Percentiles rank a stretch among this genome's conserved stretches.
These are phyloP conservation scores for Leptosomus discolor DNA, from an alignment of 2,113 vertebrate species.

Conservation along the genomic window DNA sequence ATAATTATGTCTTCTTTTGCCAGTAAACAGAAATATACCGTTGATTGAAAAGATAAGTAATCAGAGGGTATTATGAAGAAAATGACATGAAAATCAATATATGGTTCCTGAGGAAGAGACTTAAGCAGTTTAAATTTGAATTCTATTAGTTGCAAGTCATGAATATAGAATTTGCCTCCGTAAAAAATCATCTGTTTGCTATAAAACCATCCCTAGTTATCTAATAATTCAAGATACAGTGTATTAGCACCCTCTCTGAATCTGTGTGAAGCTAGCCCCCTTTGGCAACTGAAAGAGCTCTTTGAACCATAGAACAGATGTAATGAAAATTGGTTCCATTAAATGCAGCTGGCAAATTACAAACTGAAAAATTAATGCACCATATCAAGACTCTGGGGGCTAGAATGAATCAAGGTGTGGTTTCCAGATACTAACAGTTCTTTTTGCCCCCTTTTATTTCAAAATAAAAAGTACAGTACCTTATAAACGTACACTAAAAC, in stretches of 20 bases:
- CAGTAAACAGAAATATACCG: slow-evolving; percentile 42
- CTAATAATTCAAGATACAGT: slow-evolving; percentile 74
- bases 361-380: slow-evolving; percentile 82
- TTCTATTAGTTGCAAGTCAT: slow-evolving; percentile 55
- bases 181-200: slow-evolving; percentile 74
- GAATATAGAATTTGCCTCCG: slow-evolving; percentile 66
- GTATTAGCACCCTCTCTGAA: slow-evolving; percentile 60
- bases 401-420: slow-evolving; percentile 77
- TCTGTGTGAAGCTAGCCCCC: slow-evolving; percentile 71
- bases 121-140: slow-evolving; percentile 70
- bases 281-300: slow-evolving; percentile 78
- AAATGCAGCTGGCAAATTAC: slow-evolving; percentile 83
- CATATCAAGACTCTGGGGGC: slow-evolving; percentile 73
- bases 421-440: slow-evolving; percentile 65
- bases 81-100: slow-evolving; percentile 67
- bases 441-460: neutral
- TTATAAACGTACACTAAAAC: neutral
- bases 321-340: slow-evolving; percentile 84
- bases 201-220: slow-evolving; percentile 67
- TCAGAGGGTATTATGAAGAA: slow-evolving; percentile 53
- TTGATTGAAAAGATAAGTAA: slow-evolving; percentile 39
- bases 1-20: slow-evolving; percentile 40
- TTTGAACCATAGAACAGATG: slow-evolving; percentile 83
- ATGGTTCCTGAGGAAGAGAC: slow-evolving; percentile 48
- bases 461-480: slow-evolving; percentile 17